Conservation (phyloP, 1,140 invertebrate genomes). For the Tribolium castaneum region DNA sequence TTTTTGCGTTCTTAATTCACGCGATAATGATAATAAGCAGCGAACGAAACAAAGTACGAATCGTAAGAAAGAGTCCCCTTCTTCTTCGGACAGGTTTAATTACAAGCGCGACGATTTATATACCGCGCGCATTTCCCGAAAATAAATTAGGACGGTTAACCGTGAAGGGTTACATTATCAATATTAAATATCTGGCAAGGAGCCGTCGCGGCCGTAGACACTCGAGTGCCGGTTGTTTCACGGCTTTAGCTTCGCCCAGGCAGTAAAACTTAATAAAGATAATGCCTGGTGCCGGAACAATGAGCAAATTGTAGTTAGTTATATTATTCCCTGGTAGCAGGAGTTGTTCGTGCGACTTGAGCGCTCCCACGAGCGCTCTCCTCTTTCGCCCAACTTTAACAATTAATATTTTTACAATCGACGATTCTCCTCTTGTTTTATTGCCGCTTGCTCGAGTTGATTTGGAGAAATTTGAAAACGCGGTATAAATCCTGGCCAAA, state of each 20-base stretch:
- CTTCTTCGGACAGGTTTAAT: slow-evolving; percentile 55
- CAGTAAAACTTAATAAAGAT: slow-evolving; percentile 62
- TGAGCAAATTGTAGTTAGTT: slow-evolving; percentile 62
- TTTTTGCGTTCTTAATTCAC: slow-evolving; percentile 30
- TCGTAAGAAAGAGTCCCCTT: slow-evolving; percentile 5
- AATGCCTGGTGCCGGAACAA: slow-evolving; percentile 60
- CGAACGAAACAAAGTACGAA: neutral
- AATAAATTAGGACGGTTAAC: slow-evolving; percentile 57
- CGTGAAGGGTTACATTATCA: slow-evolving; percentile 60
- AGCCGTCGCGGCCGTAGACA: slow-evolving; percentile 58
- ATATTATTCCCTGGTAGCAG: slow-evolving; percentile 36
- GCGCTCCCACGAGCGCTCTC: slow-evolving; percentile 55
- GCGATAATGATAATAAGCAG: slow-evolving; percentile 31
- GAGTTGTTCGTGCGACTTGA: slow-evolving; percentile 53
- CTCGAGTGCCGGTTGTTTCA: slow-evolving; percentile 53
- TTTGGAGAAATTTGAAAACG: slow-evolving; percentile 45
- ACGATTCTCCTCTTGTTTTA: slow-evolving; percentile 42
- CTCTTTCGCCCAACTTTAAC: slow-evolving; percentile 58
- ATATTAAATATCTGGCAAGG: slow-evolving; percentile 60
- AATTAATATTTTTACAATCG: slow-evolving; percentile 62
- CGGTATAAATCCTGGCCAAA: slow-evolving; percentile 60
- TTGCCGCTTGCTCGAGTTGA: slow-evolving; percentile 47
- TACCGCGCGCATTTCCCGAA: slow-evolving; percentile 54
- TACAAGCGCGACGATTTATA: slow-evolving; percentile 55
- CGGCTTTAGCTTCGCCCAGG: slow-evolving; percentile 48